Percentiles rank a stretch among this genome's conserved stretches.
Evolutionary conservation across 2,113 vertebrate species (phyloP).

Genomic region (Scytalopus superciliaris): DNA sequence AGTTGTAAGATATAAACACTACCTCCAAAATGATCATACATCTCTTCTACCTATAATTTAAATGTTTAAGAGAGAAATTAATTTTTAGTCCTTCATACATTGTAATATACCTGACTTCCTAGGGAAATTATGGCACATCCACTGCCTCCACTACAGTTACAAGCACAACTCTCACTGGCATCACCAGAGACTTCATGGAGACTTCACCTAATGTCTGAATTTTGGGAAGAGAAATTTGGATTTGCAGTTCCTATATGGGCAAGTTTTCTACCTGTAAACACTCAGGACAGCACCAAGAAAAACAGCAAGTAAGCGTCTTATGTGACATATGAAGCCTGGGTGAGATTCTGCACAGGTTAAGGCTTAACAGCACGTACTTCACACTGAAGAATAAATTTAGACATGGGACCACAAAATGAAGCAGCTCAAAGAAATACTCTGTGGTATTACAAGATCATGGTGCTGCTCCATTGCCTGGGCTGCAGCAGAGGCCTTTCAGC

Average conservation of each 20-base stretch:
- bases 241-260: neutral
- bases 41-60: neutral
- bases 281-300: neutral
- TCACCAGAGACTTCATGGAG: fast-evolving
- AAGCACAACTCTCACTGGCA: neutral
- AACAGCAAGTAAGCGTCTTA: neutral
- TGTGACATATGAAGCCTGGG: neutral
- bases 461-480: neutral
- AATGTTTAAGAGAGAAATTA: neutral
- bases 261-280: neutral
- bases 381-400: neutral
- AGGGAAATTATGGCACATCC: neutral
- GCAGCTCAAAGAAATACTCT: neutral
- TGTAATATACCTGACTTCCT: neutral
- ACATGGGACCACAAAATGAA: neutral
- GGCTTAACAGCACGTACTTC: neutral
- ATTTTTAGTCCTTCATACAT: neutral
- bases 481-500: neutral
- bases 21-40: neutral
- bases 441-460: neutral
- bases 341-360: neutral
- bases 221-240: neutral
- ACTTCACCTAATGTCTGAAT: neutral
- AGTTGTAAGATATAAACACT: neutral
- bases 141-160: neutral